A percentile compares a stretch with the other conserved stretches of the same genome.
phyloP scores from a whole-genome alignment of 2,888 invertebrate species.

The Drosophila greeni region DNA sequence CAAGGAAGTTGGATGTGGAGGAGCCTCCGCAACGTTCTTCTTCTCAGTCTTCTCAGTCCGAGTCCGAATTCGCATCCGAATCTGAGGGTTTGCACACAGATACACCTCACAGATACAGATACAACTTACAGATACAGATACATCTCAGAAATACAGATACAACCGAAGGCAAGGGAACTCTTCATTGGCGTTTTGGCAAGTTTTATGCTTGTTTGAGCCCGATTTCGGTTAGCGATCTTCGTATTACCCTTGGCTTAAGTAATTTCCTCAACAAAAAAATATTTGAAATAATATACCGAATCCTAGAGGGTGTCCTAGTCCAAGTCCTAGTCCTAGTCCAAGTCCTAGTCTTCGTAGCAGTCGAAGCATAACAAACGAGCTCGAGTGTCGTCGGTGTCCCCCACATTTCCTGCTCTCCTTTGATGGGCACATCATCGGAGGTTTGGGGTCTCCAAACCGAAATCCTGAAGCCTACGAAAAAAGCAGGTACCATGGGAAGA shows the following conservation, averaged over 20 bases:
- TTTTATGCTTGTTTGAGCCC: conserved; percentile 62
- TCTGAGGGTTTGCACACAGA: conserved; percentile 48
- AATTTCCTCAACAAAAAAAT: too few species aligned
- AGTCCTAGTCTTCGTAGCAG: background rate
- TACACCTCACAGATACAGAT: conserved; percentile 4
- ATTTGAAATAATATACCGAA: too few species aligned
- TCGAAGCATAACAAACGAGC: conserved; percentile 47
- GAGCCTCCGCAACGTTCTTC: conserved; percentile 40
- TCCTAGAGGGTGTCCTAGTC: conserved; percentile 1
- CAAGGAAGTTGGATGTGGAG: conserved; percentile 48
- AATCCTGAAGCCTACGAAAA: background rate
- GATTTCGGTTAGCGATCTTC: conserved; percentile 47
- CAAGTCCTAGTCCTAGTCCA: background rate
- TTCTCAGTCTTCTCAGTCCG: conserved; percentile 14
- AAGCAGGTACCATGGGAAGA: background rate
- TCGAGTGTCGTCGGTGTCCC: conserved; percentile 46
- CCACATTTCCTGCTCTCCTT: conserved; percentile 17
- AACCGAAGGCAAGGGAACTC: conserved; percentile 21
- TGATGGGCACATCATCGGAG: conserved; percentile 41
- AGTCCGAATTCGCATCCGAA: conserved; percentile 20
- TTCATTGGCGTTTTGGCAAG: conserved; percentile 63
- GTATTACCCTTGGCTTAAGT: conserved; percentile 55
- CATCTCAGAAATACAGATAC: conserved; percentile 7
- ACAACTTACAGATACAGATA: conserved; percentile 13
- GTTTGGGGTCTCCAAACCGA: conserved; percentile 14